Percentiles rank a stretch among this genome's conserved stretches.
Conservation (phyloP, 2,888 invertebrate species). For the Ophioninae sp. region DNA sequence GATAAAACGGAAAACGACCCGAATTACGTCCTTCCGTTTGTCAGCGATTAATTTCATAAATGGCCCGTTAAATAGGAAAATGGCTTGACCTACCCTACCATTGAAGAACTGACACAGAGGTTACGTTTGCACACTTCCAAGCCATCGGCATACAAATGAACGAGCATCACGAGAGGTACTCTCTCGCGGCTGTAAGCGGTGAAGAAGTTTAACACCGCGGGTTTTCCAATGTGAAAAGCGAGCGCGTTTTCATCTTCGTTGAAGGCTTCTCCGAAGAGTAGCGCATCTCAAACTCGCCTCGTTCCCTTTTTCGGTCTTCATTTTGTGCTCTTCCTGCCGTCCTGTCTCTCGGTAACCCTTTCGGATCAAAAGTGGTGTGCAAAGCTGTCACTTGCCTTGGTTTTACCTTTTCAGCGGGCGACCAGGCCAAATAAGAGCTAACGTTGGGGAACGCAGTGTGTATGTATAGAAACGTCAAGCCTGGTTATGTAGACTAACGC, state of each 20-base stretch:
- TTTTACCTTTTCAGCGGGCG: conserved; percentile 51
- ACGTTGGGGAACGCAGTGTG: conserved; percentile 46
- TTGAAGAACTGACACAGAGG: neutral
- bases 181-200: conserved; percentile 42
- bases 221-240: conserved; percentile 49
- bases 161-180: conserved; percentile 19
- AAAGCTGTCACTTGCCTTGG: conserved; percentile 39
- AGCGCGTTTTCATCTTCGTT: conserved; percentile 31
- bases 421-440: conserved; percentile 57
- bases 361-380: conserved; percentile 25
- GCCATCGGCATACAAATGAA: conserved; percentile 16
- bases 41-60: neutral
- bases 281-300: conserved; percentile 1
- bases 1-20: neutral
- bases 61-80: neutral
- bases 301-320: neutral
- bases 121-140: neutral
- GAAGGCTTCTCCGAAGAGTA: conserved; percentile 17
- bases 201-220: conserved; percentile 53
- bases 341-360: neutral
- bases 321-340: neutral
- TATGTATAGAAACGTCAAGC: neutral
- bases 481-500: conserved; percentile 33
- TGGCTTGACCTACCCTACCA: neutral
- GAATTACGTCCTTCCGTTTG: neutral